A percentile compares a stretch with the other conserved stretches of the same genome.
Conservation (phyloP, 2,113 vertebrate genomes). For the Epinephelus lanceolatus region DNA sequence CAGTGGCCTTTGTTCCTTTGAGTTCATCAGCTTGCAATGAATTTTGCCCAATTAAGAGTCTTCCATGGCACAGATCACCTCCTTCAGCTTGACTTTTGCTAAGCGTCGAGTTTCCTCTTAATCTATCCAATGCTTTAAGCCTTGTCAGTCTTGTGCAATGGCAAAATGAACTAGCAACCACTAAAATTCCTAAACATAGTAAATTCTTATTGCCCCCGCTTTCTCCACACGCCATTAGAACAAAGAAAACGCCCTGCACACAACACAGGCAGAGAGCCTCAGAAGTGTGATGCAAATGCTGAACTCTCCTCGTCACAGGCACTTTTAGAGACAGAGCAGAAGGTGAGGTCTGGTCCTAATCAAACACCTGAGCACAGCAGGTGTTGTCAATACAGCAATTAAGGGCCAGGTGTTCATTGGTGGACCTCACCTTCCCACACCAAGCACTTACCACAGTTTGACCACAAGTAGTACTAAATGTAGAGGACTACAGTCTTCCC, state of each 20-base stretch:
- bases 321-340: background rate
- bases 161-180: slow-evolving; percentile 52
- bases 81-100: background rate
- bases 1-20: background rate
- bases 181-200: slow-evolving; percentile 54
- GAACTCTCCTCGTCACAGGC: background rate
- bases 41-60: slow-evolving; percentile 62
- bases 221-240: slow-evolving; percentile 66
- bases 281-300: slow-evolving; percentile 24
- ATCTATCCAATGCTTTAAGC: slow-evolving; percentile 22
- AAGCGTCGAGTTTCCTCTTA: background rate
- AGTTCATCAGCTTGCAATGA: background rate
- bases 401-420: background rate
- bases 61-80: slow-evolving; percentile 45
- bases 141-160: slow-evolving; percentile 26
- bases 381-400: slow-evolving; percentile 47
- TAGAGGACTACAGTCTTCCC: background rate
- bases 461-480: background rate
- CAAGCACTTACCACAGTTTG: background rate
- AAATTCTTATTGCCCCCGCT: background rate
- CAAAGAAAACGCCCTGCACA: slow-evolving; percentile 27
- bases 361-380: slow-evolving; percentile 42
- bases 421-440: background rate
- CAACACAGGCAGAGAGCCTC: slow-evolving; percentile 8
- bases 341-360: slow-evolving; percentile 13